Base-by-base conservation (phyloP, 2,888 invertebrate genomes). In the Hirtodrosophila histrioides region DNA sequence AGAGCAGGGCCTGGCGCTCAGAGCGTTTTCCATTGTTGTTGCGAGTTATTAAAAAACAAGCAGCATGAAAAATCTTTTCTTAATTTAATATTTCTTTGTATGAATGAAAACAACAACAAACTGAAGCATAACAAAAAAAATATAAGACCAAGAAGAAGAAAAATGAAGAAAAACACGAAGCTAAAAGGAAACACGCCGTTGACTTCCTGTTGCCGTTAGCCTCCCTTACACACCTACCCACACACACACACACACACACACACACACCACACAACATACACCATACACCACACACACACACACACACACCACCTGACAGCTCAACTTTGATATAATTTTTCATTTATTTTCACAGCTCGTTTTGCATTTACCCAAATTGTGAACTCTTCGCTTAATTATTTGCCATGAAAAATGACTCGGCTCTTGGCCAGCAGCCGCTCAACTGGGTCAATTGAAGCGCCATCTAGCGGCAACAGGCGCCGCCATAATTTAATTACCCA, bases 41-140 rank as follows among this genome's bases (percentile, higher is more conserved):
- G 75, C 64, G 70, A 84, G 81, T 86, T 86, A 82, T 82, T 82
- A 86, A 86, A 82, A 81, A 86, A 86, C 73, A 86, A 70, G 84
- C 70, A 74, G 66, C 76, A 74, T 70, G 80, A 74, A 77, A 64
- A 77, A 75, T 84, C 75, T 77, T 80, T 80, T 77, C 84, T 74
- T 84, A 86, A 82, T 86, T 82, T 84, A 84, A 82, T 82, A 82
- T 84, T 81, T 76, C 81, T 68, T 81, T 79, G 73, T 67, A 74
- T 65, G 53, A 63, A 55, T 64, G 66, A 44, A 44, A 58, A 63
- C 44, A 35, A 60, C 54, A 57, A 54, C 4, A 35, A 23, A 44
- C 27, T 27, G 27, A 57, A 57, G 40, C 24, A 12, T 11, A 56
- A 53, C n/a, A 43, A 43, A 37, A 43, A 44, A 65, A 39, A 53